Conservation (phyloP, 1,140 invertebrate genomes). For the Drosophila lacteicornis region DNA sequence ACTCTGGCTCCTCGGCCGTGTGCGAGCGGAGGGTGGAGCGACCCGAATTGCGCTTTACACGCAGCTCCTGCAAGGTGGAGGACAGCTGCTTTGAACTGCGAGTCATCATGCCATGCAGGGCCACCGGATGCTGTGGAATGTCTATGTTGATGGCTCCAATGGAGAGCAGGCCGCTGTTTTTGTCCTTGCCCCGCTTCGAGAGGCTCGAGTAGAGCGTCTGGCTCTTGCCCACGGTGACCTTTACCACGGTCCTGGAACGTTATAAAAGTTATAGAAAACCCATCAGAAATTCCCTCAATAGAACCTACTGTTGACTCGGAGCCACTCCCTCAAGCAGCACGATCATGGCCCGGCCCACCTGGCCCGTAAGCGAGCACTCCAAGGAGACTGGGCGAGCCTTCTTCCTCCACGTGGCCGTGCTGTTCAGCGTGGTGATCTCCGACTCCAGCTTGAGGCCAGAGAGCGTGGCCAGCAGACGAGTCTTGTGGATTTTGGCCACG, state of each 20-base stretch:
- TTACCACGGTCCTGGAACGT: conserved; percentile 93
- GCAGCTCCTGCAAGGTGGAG: conserved; percentile 94
- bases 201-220: conserved; percentile 95
- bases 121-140: conserved; percentile 98
- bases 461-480: conserved; percentile 94
- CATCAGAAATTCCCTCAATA: too few species aligned
- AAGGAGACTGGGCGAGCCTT: conserved; percentile 86
- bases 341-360: conserved; percentile 96
- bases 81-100: conserved; percentile 96
- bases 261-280: too few species aligned
- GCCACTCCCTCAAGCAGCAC: conserved; percentile 95
- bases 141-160: conserved; percentile 96
- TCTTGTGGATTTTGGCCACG: conserved; percentile 94
- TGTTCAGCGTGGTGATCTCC: conserved; percentile 82
- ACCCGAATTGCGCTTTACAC: conserved; percentile 91
- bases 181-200: conserved; percentile 91
- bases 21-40: conserved; percentile 87
- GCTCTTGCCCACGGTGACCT: conserved; percentile 96
- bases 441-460: conserved; percentile 92
- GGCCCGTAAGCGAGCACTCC: conserved; percentile 95
- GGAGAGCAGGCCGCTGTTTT: conserved; percentile 94
- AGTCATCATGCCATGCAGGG: conserved; percentile 98
- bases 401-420: conserved; percentile 83
- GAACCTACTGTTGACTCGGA: conserved; percentile 92
- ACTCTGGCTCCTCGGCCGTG: conserved; percentile 87